A percentile compares a stretch with the other conserved stretches of the same genome.
These are phyloP conservation scores for Drosophila tanythrix DNA, from an alignment of 2,888 invertebrate genomes.

Conservation along the genomic window DNA sequence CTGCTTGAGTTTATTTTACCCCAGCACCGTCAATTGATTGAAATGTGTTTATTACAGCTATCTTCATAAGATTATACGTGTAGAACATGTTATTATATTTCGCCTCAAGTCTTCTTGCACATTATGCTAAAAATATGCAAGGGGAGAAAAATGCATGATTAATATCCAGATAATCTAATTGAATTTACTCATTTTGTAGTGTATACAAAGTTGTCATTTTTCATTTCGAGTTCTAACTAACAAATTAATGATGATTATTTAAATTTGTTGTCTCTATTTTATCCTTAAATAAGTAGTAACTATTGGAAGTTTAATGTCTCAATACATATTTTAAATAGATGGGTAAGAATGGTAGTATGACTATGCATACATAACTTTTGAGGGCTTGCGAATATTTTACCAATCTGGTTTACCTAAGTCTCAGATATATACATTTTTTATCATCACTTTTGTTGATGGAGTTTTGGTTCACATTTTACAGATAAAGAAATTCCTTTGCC, in stretches of 20 bases:
- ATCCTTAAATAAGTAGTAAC: neutral
- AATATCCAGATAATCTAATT: neutral
- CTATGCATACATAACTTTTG: neutral
- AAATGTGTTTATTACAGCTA: constrained; percentile 14
- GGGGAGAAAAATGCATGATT: neutral
- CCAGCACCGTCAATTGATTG: constrained; percentile 23
- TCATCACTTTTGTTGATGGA: neutral
- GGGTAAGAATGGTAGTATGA: neutral
- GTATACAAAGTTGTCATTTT: neutral
- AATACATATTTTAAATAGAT: neutral
- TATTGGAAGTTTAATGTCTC: neutral
- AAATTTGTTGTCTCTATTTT: neutral
- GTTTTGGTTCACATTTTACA: neutral
- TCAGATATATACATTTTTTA: neutral
- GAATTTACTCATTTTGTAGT: neutral
- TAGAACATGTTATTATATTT: neutral
- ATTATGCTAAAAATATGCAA: neutral
- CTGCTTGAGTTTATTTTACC: constrained; percentile 19
- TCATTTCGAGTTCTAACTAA: neutral
- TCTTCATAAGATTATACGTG: neutral
- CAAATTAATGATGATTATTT: neutral
- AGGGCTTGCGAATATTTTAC: neutral
- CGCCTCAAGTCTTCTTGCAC: neutral
- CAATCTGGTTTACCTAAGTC: too few relatives aligned
- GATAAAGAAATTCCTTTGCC: neutral